Conservation (phyloP, 2,797 vertebrate genomes). For the Scarus forsteni region DNA sequence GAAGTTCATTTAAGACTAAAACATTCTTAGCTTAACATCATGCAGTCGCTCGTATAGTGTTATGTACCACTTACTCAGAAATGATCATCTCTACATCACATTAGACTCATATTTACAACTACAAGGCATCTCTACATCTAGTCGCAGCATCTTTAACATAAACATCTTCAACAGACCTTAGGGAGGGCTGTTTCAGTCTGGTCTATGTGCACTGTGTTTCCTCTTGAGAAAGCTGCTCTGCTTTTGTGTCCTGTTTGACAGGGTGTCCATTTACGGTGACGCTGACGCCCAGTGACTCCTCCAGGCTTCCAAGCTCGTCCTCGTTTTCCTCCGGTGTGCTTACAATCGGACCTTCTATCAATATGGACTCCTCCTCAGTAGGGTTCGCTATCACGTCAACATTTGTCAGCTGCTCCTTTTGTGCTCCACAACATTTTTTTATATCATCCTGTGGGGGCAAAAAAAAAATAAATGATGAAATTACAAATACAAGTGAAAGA, state of each 20-base stretch:
- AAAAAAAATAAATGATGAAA: background rate
- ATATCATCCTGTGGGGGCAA: slow-evolving; percentile 7
- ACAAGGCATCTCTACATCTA: background rate
- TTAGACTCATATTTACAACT: background rate
- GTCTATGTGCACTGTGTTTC: slow-evolving; percentile 53
- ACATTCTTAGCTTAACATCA: background rate
- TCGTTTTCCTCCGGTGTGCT: slow-evolving; percentile 37
- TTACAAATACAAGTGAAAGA: background rate
- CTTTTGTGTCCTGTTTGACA: slow-evolving; percentile 77
- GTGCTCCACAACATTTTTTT: rapidly evolving
- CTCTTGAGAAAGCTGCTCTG: slow-evolving; percentile 35
- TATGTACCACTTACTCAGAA: background rate
- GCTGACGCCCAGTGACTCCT: rapidly evolving
- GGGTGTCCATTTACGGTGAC: slow-evolving; percentile 62
- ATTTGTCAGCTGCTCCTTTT: rapidly evolving
- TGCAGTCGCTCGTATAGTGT: background rate
- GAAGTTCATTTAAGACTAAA: background rate
- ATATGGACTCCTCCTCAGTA: rapidly evolving
- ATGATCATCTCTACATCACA: background rate
- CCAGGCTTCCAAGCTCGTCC: background rate
- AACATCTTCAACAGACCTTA: background rate
- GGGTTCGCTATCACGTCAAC: background rate
- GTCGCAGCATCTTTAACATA: background rate
- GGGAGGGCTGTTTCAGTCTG: background rate
- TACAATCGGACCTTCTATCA: rapidly evolving